Base-by-base conservation (phyloP, 2,888 invertebrate genomes). In the Plemyria rubiginata region DNA sequence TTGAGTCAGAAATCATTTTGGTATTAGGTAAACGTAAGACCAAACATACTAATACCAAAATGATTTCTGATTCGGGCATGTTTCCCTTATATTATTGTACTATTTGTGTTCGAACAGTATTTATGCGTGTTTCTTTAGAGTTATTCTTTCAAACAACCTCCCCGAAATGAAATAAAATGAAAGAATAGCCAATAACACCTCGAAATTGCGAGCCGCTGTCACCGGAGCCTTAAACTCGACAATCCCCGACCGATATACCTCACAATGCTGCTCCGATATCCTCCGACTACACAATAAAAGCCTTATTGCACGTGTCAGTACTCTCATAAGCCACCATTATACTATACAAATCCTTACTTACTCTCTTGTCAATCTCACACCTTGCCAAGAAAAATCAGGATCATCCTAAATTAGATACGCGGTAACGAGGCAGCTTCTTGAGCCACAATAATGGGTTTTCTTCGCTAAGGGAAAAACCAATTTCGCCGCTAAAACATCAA, bases 371-470 rank as follows among this genome's bases (percentile, higher is more conserved):
- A 84, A 81, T 82, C 79, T 84, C 83, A 80, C 82, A 85, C 85
- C 82, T 86, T 72, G 78, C 36, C 3, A 9, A 38, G 36, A 80
- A 76, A 78, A 84, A 81, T 85, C 85, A 77, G 86, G 86, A 86
- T 87, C 73, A 86, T 86, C 84, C 85, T 79, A 86, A 86, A 87
- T 87, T 87, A 88, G 84, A 85, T 86, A 84, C 79, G 80, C 80
- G 68, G 79, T 86, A 83, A 85, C 84, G 80, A 85, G 81, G 70
- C 74, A 74, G 78, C 81, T 82, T 80, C 81, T 77, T 75, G 73
- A 73, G 72, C 75, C 70, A 73, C 72, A 76, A 80, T 87, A 87
- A 88, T 86, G 82, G 85, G 80, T 84, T 87, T 86, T 85, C 83
- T 83, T 85, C 82, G 80, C 82, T 78, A 75, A 78, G 79, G 81